Evolutionary conservation across 2,888 invertebrate genomes (phyloP).

Genomic region (Xanthia togata): DNA sequence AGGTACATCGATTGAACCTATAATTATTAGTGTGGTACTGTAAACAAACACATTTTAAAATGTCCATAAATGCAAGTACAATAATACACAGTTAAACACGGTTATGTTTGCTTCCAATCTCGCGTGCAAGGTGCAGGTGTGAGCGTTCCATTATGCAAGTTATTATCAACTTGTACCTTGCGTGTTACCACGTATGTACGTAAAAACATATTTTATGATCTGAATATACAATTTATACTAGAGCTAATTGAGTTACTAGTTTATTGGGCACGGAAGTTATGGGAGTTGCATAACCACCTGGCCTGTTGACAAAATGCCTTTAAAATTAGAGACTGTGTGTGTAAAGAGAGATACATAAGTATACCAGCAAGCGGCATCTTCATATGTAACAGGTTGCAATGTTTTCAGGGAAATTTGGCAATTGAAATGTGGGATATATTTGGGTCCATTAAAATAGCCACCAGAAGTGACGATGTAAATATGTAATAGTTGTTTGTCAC

Average conservation of each 20-base stretch:
- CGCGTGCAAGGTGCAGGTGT: slow-evolving; percentile 61
- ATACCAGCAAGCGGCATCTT: background rate
- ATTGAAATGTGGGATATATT: background rate
- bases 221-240: slow-evolving; percentile 23
- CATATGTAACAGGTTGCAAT: background rate
- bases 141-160: slow-evolving; percentile 59
- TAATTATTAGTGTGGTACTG: background rate
- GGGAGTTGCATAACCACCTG: background rate
- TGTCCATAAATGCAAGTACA: background rate
- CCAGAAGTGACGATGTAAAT: background rate
- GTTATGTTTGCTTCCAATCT: slow-evolving; percentile 43
- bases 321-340: background rate
- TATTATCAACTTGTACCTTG: slow-evolving; percentile 59
- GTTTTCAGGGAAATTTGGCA: background rate
- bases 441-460: background rate
- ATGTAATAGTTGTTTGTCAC: background rate
- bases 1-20: background rate
- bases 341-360: background rate
- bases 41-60: slow-evolving; percentile 1
- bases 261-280: slow-evolving; percentile 28
- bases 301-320: too few species aligned
- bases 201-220: slow-evolving; percentile 39
- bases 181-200: slow-evolving; percentile 43
- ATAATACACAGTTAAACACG: slow-evolving; percentile 8
- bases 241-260: slow-evolving; percentile 28